phyloP scores from a whole-genome alignment of 2,888 invertebrate species.

The Polydrusus cervinus region DNA sequence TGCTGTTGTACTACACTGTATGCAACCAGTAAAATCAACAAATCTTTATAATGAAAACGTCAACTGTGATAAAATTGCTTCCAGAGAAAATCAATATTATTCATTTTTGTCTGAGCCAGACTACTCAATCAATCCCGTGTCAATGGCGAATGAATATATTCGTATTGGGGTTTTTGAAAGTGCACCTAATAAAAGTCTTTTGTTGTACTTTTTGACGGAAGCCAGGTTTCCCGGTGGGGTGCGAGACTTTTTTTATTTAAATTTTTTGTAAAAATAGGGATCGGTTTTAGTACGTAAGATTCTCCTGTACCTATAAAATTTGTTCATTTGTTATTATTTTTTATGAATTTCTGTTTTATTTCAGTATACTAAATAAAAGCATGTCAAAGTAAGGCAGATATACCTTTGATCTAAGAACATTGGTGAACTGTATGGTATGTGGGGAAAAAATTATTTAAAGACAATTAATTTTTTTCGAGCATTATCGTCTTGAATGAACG shows the following conservation, averaged over 20 bases:
- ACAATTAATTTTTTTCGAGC: too few species aligned
- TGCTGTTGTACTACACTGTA: background rate
- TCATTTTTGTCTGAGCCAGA: conserved; percentile 35
- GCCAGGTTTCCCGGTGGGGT: conserved; percentile 14
- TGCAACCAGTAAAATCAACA: background rate
- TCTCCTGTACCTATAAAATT: background rate
- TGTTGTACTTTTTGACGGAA: conserved; percentile 41
- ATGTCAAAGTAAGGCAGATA: too few species aligned
- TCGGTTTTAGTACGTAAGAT: background rate
- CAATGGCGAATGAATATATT: conserved; percentile 36
- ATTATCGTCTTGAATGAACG: too few species aligned
- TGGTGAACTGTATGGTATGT: too few species aligned
- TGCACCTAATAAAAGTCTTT: conserved; percentile 45
- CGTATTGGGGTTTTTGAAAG: conserved; percentile 39
- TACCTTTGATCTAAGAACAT: too few species aligned
- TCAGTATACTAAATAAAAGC: too few species aligned
- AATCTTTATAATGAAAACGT: conserved; percentile 30
- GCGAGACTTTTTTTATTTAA: conserved; percentile 2
- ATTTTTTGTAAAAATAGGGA: background rate
- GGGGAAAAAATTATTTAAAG: too few species aligned
- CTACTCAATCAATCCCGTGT: conserved; percentile 37
- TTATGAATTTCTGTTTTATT: too few species aligned
- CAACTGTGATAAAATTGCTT: conserved; percentile 30
- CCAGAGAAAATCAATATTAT: conserved; percentile 36
- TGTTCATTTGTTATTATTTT: too few species aligned